These are phyloP conservation scores for Tetramorium alpestre DNA, from an alignment of 1,140 invertebrate genomes.

Conservation along the genomic window DNA sequence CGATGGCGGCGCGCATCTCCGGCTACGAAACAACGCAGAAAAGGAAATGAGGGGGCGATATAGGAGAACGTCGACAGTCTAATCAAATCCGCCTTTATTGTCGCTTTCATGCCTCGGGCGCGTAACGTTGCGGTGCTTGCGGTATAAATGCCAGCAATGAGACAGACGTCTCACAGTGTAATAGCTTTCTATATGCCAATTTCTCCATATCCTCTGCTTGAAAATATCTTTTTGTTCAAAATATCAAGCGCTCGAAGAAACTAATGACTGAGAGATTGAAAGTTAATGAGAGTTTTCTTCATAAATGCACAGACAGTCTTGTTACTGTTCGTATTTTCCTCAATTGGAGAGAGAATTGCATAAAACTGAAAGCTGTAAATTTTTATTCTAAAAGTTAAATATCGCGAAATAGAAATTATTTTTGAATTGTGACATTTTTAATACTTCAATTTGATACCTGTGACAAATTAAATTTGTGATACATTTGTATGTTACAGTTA, in stretches of 20 bases:
- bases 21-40: neutral
- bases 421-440: neutral
- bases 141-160: constrained; percentile 55
- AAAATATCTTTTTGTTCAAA: constrained; percentile 21
- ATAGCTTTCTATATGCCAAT: neutral
- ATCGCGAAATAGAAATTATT: neutral
- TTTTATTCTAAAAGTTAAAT: constrained; percentile 5
- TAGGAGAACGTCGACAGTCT: constrained; percentile 11
- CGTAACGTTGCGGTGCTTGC: constrained; percentile 22
- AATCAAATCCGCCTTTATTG: constrained; percentile 69
- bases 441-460: constrained; percentile 6
- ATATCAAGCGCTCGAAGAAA: neutral
- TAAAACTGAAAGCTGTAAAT: neutral
- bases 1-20: constrained; percentile 12
- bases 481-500: neutral
- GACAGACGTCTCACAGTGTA: constrained; percentile 22
- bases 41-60: constrained; percentile 24
- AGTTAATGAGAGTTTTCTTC: constrained; percentile 54
- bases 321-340: constrained; percentile 1
- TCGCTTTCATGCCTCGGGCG: constrained; percentile 22
- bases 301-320: neutral
- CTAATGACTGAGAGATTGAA: constrained; percentile 57
- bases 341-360: neutral
- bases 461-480: neutral
- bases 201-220: constrained; percentile 31